Conservation (phyloP, 2,888 invertebrate species). For the Agriotes lineatus region DNA sequence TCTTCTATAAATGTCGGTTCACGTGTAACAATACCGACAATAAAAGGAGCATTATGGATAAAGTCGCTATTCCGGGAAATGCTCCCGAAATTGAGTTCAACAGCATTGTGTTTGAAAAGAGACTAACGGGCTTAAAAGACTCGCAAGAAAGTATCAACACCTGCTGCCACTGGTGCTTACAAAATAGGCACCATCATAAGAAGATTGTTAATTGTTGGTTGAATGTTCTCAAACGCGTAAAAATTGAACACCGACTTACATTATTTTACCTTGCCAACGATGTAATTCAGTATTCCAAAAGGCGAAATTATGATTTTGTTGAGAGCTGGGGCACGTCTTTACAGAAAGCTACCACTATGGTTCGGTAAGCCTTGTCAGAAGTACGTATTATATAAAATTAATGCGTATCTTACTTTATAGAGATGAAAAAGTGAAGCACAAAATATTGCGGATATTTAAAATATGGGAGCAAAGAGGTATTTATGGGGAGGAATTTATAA, state of each 20-base stretch:
- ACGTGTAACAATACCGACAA: too few species aligned
- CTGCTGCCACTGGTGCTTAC: conserved; percentile 92
- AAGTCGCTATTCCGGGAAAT: too few species aligned
- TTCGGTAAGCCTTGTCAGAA: conserved; percentile 71
- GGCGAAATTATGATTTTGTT: conserved; percentile 91
- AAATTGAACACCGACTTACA: conserved; percentile 87
- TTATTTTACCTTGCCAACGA: conserved; percentile 97
- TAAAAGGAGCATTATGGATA: conserved; percentile 8
- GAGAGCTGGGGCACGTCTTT: conserved; percentile 94
- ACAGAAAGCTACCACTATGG: conserved; percentile 91
- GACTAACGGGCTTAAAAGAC: conserved; percentile 84
- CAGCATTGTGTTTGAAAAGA: conserved; percentile 86
- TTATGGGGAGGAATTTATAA: conserved; percentile 90
- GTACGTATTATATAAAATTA: not conserved
- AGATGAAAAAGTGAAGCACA: conserved; percentile 89
- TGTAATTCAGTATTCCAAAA: conserved; percentile 96
- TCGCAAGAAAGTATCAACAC: conserved; percentile 95
- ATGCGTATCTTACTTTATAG: conserved; percentile 64
- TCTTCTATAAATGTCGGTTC: too few species aligned
- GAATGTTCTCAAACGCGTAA: conserved; percentile 89
- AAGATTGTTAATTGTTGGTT: conserved; percentile 94
- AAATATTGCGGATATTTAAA: conserved; percentile 90
- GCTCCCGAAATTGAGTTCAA: conserved; percentile 73
- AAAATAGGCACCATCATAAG: conserved; percentile 87
- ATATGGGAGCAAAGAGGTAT: conserved; percentile 96